A percentile compares a stretch with the other conserved stretches of the same genome.
These are phyloP conservation scores for Notoglanidium macrostoma DNA, from an alignment of 2,797 vertebrate species.

Conservation along the genomic window DNA sequence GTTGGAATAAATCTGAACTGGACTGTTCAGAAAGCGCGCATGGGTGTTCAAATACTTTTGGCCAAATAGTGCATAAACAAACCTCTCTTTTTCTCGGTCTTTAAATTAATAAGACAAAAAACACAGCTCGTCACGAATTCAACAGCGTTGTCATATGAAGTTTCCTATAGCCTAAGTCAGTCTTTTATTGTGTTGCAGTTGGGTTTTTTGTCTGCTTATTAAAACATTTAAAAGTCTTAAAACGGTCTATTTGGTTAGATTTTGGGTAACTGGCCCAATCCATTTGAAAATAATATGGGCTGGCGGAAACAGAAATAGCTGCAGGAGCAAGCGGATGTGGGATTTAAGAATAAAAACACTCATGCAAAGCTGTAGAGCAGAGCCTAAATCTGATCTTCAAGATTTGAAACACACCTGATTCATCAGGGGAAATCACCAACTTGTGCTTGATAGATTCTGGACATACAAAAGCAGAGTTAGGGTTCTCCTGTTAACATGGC, in stretches of 20 bases:
- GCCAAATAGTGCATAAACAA: not conserved
- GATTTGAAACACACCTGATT: not conserved
- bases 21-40: not conserved
- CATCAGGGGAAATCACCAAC: not conserved
- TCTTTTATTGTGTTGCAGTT: not conserved
- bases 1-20: not conserved
- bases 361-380: slow-evolving; percentile 8
- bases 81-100: not conserved
- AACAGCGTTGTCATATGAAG: not conserved
- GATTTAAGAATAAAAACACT: not conserved
- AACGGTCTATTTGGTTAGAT: not conserved
- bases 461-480: not conserved
- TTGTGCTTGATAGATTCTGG: not conserved
- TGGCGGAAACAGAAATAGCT: slow-evolving; percentile 15
- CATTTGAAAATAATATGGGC: slow-evolving; percentile 14
- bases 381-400: slow-evolving; percentile 9
- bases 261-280: not conserved
- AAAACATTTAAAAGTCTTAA: not conserved
- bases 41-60: not conserved
- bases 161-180: not conserved
- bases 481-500: not conserved
- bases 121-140: not conserved
- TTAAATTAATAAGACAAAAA: not conserved
- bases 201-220: not conserved
- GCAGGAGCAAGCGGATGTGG: slow-evolving; percentile 17